Conservation (phyloP, 2,113 vertebrate genomes). For the Brachyhypopomus gauderio region DNA sequence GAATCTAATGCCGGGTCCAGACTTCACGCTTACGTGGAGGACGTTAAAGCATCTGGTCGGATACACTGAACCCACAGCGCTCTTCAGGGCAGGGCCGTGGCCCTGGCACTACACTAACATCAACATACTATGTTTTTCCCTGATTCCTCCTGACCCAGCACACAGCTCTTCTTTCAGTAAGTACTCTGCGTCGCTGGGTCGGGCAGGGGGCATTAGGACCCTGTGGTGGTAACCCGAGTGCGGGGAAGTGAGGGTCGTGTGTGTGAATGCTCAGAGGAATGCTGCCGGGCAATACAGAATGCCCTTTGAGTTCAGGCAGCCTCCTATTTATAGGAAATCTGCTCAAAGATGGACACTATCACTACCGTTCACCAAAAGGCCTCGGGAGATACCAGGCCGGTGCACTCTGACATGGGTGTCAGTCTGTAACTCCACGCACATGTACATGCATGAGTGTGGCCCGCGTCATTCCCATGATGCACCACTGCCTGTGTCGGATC, state of each 20-base stretch:
- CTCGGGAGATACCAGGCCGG: neutral
- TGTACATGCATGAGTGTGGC: neutral
- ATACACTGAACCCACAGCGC: too few relatives aligned
- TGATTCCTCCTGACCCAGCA: too few relatives aligned
- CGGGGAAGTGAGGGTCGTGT: conserved; percentile 44
- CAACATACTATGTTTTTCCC: too few relatives aligned
- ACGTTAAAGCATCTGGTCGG: neutral
- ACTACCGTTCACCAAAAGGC: neutral
- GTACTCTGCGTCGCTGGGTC: neutral
- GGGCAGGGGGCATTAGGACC: neutral
- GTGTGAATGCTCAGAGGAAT: conserved; percentile 65
- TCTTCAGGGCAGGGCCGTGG: too few relatives aligned
- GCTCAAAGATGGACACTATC: conserved; percentile 51
- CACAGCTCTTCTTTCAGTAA: too few relatives aligned
- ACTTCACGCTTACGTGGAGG: too few relatives aligned
- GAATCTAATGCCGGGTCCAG: neutral
- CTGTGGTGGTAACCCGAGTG: conserved; percentile 53
- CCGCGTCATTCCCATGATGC: conserved; percentile 8
- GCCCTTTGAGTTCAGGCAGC: conserved; percentile 53
- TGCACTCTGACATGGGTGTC: neutral
- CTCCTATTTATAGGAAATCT: conserved; percentile 68
- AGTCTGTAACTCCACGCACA: neutral
- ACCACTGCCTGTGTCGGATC: neutral
- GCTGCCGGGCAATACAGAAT: conserved; percentile 63
- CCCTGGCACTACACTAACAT: too few relatives aligned